These are phyloP conservation scores for Nycteola revayana DNA, from an alignment of 2,888 invertebrate genomes.

Conservation along the genomic window DNA sequence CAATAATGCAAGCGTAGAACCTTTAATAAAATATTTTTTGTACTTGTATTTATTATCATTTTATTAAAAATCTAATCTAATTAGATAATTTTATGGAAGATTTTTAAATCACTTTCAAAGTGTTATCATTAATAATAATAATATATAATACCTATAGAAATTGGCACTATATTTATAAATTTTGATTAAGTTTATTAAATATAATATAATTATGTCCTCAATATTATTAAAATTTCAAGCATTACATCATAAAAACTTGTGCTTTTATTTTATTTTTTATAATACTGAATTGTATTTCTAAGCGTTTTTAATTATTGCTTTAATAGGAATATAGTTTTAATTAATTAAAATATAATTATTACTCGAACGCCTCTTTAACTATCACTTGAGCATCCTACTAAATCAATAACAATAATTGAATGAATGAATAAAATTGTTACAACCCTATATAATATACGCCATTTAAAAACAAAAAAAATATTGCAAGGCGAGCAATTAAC, in stretches of 20 bases:
- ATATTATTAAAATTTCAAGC: conserved; percentile 17
- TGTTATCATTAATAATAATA: no score
- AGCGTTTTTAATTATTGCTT: conserved; percentile 21
- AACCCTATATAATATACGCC: no score
- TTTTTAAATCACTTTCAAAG: conserved; percentile 6
- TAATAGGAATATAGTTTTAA: conserved; percentile 10
- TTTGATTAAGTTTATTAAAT: conserved; percentile 1
- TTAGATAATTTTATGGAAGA: conserved; percentile 19
- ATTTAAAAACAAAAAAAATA: no score
- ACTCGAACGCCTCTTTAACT: no score
- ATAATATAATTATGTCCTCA: conserved; percentile 1
- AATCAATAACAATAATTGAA: no score
- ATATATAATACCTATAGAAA: conserved; percentile 1
- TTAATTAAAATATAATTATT: no score
- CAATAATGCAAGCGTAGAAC: conserved; percentile 47
- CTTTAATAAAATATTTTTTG: conserved; percentile 25
- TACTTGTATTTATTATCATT: conserved; percentile 19
- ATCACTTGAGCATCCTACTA: no score
- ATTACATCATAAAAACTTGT: conserved; percentile 20
- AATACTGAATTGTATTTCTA: conserved; percentile 11
- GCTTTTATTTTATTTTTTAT: conserved; percentile 13
- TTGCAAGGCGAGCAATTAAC: no score
- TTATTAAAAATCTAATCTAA: conserved; percentile 31
- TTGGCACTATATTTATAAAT: conserved; percentile 23
- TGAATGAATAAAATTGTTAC: no score